Percentiles rank a stretch among this genome's conserved stretches.
Conservation (phyloP, 2,888 invertebrate genomes). For the Toxonevra muliebris region DNA sequence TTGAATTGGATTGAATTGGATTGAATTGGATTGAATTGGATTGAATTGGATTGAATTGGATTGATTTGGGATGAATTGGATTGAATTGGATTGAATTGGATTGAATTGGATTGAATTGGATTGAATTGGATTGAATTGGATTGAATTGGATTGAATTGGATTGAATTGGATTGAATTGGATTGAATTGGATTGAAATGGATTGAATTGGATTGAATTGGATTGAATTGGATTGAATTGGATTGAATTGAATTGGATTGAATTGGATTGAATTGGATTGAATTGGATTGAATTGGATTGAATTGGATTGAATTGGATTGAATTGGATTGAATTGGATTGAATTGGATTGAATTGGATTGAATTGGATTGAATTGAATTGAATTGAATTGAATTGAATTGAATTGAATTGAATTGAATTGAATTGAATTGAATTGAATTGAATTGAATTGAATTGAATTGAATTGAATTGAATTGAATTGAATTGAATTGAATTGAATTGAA, state of each 20-base stretch:
- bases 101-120: conserved; percentile 1
- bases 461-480: background rate
- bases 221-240: conserved; percentile 9
- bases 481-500: conserved; percentile 8
- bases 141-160: background rate
- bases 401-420: background rate
- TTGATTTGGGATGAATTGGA: background rate
- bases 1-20: conserved; percentile 1
- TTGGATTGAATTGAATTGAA: background rate
- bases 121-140: conserved; percentile 1
- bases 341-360: conserved; percentile 1
- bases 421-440: background rate
- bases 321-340: background rate
- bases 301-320: background rate
- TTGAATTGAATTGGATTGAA: conserved; percentile 6
- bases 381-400: background rate
- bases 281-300: background rate
- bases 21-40: background rate
- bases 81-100: conserved; percentile 1
- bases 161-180: conserved; percentile 4
- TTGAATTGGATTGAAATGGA: background rate
- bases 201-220: conserved; percentile 2
- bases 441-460: background rate
- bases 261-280: background rate
- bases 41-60: background rate